phyloP scores from a whole-genome alignment of 1,140 invertebrate genomes.

The Drosophila neocordata region DNA sequence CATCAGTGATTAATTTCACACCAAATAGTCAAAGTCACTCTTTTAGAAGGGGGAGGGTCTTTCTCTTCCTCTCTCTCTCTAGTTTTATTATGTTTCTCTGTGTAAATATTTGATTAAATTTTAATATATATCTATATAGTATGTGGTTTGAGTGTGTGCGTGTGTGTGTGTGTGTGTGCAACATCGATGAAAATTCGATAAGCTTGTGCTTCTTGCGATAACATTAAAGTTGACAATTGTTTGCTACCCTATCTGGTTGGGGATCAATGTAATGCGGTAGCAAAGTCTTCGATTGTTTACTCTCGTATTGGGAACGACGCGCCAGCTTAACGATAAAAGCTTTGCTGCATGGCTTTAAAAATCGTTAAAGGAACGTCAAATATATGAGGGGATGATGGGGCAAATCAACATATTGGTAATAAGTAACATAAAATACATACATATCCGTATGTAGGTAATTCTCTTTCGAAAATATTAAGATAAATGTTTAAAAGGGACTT shows the following conservation, averaged over 20 bases:
- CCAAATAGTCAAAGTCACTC: constrained; percentile 14
- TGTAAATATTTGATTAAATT: constrained; percentile 27
- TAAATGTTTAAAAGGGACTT: neutral
- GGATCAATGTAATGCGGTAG: constrained; percentile 9
- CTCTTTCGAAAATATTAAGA: constrained; percentile 1
- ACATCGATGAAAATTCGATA: constrained; percentile 50
- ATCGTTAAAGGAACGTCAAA: constrained; percentile 4
- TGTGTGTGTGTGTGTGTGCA: neutral
- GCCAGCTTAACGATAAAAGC: constrained; percentile 11
- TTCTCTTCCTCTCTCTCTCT: neutral
- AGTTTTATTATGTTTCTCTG: neutral
- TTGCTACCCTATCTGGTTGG: constrained; percentile 13
- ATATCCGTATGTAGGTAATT: neutral
- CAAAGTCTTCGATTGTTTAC: constrained; percentile 17
- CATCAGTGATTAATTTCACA: constrained; percentile 44
- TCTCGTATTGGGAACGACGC: constrained; percentile 27
- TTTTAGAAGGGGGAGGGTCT: neutral
- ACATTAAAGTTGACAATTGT: constrained; percentile 35
- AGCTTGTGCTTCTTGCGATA: constrained; percentile 35
- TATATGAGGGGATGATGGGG: no score
- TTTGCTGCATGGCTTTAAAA: constrained; percentile 34
- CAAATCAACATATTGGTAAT: no score
- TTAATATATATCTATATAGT: constrained; percentile 23
- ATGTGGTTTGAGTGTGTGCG: neutral
- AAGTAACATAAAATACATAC: no score